Percentiles rank a stretch among this genome's conserved stretches.
Conservation (phyloP, 2,888 invertebrate genomes). For the Acronicta leporina region DNA sequence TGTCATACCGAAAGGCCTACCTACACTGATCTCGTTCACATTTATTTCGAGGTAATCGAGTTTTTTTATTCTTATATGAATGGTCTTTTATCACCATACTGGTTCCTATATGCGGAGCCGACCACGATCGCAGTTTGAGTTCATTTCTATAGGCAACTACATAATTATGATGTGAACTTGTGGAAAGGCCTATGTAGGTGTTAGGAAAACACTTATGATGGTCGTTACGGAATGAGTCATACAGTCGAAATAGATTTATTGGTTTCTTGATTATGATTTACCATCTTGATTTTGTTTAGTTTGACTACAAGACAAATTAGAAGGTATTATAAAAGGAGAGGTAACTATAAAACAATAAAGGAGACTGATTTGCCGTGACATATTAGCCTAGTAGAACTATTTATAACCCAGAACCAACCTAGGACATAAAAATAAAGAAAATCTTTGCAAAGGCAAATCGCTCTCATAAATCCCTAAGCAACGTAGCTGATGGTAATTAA, state of each 20-base stretch:
- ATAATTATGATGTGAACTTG: background rate
- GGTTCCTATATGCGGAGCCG: slow-evolving; percentile 33
- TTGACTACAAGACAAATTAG: too few relatives aligned
- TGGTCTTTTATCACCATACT: slow-evolving; percentile 27
- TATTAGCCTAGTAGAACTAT: too few relatives aligned
- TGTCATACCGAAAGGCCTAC: slow-evolving; percentile 11
- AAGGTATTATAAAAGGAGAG: too few relatives aligned
- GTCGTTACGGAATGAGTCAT: too few relatives aligned
- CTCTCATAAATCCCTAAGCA: slow-evolving; percentile 6
- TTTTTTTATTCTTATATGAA: slow-evolving; percentile 26
- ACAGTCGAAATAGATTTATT: too few relatives aligned
- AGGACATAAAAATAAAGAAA: too few relatives aligned
- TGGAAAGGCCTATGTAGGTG: background rate
- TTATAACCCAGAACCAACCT: too few relatives aligned
- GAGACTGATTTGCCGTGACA: too few relatives aligned
- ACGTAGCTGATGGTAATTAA: slow-evolving; percentile 22
- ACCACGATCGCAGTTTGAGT: slow-evolving; percentile 14
- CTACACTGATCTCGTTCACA: slow-evolving; percentile 8
- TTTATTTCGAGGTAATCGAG: slow-evolving; percentile 47
- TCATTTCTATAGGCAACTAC: slow-evolving; percentile 7
- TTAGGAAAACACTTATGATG: too few relatives aligned
- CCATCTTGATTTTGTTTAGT: too few relatives aligned
- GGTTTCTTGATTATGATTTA: too few relatives aligned
- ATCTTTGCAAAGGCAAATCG: background rate
- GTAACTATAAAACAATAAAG: too few relatives aligned